Conservation (phyloP, 2,113 vertebrate genomes). For the Odontesthes bonariensis region DNA sequence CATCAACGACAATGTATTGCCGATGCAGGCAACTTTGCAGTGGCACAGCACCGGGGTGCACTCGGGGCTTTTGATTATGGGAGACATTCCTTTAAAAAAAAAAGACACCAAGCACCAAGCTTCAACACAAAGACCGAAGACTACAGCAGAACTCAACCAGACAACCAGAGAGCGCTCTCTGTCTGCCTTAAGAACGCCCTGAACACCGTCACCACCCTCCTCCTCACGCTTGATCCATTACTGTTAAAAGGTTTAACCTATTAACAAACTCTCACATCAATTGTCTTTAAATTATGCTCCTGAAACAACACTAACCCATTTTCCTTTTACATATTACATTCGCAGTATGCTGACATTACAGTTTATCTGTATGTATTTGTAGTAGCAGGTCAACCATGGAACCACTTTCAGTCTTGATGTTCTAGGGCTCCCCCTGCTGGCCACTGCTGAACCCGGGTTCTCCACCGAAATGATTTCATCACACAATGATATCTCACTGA, state of each 20-base stretch:
- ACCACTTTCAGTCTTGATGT: too few relatives aligned
- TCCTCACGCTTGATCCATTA: constrained; percentile 3
- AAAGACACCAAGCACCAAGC: constrained; percentile 47
- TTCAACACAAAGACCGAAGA: constrained; percentile 7
- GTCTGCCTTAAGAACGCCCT: constrained; percentile 3
- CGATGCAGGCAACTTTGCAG: constrained; percentile 97
- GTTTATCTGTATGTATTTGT: too few relatives aligned
- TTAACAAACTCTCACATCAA: neutral
- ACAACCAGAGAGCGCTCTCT: constrained; percentile 11
- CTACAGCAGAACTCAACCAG: neutral
- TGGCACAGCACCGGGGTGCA: constrained; percentile 95
- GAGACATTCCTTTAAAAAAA: constrained; percentile 89
- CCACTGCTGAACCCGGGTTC: too few relatives aligned
- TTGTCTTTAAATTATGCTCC: neutral
- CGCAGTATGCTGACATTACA: too few relatives aligned
- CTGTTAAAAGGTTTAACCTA: neutral
- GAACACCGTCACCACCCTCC: neutral
- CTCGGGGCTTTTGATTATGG: constrained; percentile 88
- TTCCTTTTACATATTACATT: neutral
- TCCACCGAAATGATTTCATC: too few relatives aligned
- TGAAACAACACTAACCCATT: neutral
- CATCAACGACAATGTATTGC: constrained; percentile 95
- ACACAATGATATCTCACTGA: too few relatives aligned
- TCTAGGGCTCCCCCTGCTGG: too few relatives aligned
- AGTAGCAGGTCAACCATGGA: too few relatives aligned